Evolutionary conservation across 1,140 invertebrate genomes (phyloP).

Genomic region (Nymphalis io): DNA sequence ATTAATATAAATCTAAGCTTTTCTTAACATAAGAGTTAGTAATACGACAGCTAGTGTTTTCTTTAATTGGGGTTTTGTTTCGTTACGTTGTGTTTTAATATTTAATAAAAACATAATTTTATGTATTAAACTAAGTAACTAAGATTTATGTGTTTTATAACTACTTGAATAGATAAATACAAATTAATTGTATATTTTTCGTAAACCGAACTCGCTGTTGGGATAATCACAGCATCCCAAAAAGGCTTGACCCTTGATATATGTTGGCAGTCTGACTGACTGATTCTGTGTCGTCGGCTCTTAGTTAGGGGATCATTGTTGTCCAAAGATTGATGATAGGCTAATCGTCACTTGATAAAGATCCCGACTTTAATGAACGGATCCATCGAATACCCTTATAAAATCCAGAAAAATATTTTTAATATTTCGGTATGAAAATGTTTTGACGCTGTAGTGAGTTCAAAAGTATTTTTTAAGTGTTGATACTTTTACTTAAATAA

Average conservation of each 20-base stretch:
- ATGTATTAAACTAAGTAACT: no score
- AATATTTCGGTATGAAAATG: not conserved
- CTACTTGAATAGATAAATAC: no score
- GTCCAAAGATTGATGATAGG: conserved; percentile 67
- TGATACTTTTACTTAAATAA: no score
- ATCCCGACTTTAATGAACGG: conserved; percentile 48
- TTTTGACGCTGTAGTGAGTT: not conserved
- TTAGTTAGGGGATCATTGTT: conserved; percentile 69
- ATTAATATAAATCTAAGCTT: no score
- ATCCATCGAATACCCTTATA: conserved; percentile 31
- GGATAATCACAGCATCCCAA: conserved; percentile 25
- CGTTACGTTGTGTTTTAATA: no score
- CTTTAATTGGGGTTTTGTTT: no score
- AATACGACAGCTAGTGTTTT: no score
- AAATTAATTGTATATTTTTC: not conserved
- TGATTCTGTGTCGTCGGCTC: conserved; percentile 58
- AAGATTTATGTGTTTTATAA: no score
- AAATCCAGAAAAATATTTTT: not conserved
- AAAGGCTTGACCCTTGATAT: conserved; percentile 47
- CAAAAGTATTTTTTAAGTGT: no score
- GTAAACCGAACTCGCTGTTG: conserved; percentile 5
- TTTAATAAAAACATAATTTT: no score
- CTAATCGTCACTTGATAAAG: conserved; percentile 58
- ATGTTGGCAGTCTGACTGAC: conserved; percentile 45
- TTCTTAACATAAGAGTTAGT: no score